Conservation (phyloP, 2,888 invertebrate species). For the Lepidocyrtinus sp. region DNA sequence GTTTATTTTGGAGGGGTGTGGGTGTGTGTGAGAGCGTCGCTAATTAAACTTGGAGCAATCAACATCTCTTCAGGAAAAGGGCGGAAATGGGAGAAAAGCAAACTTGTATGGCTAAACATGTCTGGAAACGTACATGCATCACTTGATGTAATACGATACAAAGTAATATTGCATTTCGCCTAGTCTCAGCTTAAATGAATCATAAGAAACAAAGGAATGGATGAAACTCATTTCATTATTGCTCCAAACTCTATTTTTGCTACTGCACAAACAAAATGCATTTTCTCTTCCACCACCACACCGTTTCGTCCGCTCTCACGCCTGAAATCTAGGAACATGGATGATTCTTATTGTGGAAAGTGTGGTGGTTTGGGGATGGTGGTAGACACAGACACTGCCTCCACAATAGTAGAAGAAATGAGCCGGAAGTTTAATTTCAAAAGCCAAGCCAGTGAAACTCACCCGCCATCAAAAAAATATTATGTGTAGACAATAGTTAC, state of each 20-base stretch:
- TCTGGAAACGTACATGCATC: neutral
- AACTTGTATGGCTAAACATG: neutral
- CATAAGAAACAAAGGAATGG: neutral
- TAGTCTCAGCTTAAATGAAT: neutral
- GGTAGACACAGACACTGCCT: neutral
- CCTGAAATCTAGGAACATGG: conserved; percentile 11
- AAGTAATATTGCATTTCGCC: neutral
- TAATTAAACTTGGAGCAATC: conserved; percentile 3
- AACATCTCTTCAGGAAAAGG: neutral
- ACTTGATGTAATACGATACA: neutral
- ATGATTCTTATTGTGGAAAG: neutral
- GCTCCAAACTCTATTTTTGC: neutral
- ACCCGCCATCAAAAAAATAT: neutral
- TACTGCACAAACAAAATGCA: neutral
- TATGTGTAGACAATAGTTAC: neutral
- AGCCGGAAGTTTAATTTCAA: conserved; percentile 60
- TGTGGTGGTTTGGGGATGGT: conserved; percentile 8
- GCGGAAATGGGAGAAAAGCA: neutral
- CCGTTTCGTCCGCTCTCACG: neutral
- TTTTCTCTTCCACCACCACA: neutral
- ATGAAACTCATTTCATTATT: neutral
- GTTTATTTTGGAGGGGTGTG: neutral
- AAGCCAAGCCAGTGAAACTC: conserved; percentile 53
- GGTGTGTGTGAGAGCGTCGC: neutral
- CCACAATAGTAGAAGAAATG: conserved; percentile 50